A percentile compares a stretch with the other conserved stretches of the same genome.
These are phyloP conservation scores for Dolomedes plantarius DNA, from an alignment of 2,888 invertebrate species.

Conservation along the genomic window DNA sequence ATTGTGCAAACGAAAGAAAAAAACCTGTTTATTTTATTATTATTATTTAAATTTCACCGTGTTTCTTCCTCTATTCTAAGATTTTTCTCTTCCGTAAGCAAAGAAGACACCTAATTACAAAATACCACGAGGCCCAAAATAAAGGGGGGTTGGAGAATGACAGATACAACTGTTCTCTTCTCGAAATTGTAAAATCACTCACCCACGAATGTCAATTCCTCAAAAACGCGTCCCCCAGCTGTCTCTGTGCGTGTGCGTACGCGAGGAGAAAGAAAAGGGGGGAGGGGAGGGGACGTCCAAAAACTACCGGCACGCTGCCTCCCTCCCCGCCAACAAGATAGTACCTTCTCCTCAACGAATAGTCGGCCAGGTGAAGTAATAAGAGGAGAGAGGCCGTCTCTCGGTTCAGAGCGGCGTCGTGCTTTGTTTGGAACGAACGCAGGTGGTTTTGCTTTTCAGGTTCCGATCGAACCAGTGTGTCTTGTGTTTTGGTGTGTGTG, in stretches of 20 bases:
- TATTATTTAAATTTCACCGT: too few species aligned
- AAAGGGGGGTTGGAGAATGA: too few species aligned
- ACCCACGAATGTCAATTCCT: neutral
- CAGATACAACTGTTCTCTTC: too few species aligned
- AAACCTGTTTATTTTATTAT: too few species aligned
- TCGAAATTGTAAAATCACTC: neutral
- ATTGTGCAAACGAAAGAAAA: too few species aligned
- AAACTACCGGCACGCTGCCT: neutral
- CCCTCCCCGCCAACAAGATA: neutral
- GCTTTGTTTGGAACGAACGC: constrained; percentile 22
- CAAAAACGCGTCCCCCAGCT: constrained; percentile 19
- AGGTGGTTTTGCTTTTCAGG: neutral
- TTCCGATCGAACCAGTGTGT: too few species aligned
- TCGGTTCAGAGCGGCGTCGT: neutral
- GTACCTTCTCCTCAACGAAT: constrained; percentile 13
- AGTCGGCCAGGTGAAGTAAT: constrained; percentile 12
- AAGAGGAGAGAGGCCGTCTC: neutral
- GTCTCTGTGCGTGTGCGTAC: neutral
- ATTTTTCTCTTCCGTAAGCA: too few species aligned
- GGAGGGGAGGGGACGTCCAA: constrained; percentile 8
- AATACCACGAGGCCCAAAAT: too few species aligned
- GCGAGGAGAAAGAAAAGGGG: neutral
- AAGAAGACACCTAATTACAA: too few species aligned
- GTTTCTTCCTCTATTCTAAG: too few species aligned
- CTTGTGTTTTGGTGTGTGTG: too few species aligned